Evolutionary conservation across 1,140 invertebrate genomes (phyloP), one percentile per base, ranked within the genome.

Genomic region (Drosophila pectinifera): DNA sequence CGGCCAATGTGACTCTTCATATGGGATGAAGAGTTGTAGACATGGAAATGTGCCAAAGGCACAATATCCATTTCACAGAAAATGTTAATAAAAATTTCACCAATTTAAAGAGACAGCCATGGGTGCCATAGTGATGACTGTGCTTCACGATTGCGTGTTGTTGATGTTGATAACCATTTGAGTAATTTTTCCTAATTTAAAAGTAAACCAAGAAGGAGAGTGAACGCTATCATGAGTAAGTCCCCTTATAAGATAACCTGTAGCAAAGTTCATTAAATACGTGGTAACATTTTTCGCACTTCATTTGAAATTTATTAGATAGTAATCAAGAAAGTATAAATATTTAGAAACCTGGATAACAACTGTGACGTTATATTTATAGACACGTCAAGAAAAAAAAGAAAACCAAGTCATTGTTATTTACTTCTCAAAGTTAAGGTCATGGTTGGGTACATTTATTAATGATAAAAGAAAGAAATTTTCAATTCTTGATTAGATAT

Each of bases 1-100:
- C 38, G 24, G 22, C n/a, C 11, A 51, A 48, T 22, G 34, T 70
- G 18, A 70, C 45, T 4, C 28, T 73, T 8, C 36, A 34, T 39
- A 18, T 34, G 41, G 34, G 26, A 63, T 42, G 51, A 64, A 34
- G 0, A 11, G 0, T 11, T 48, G 10, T 46, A 38, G 11, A 1
- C 4, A 3, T 14, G 18, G 13, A 39, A 28, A 3, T n/a, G 16
- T 45, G 20, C 4, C 4, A 26, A 16, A 10, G 22, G n/a, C 46
- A 5, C 10, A 18, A 18, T 14, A 20, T 34, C 0, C 18, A 20
- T 51, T 8, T 18, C 14, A 51, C 8, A 4, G 16, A 14, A 46
- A 26, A 24, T 48, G 46, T 28, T 34, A 2, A 34, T 34, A 14
- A 0, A 20, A 31, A 49, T 13, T 18, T 20, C 1, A 20, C 11